phyloP scores from a whole-genome alignment of 2,888 invertebrate species.

The Platycheirus rosarum region DNA sequence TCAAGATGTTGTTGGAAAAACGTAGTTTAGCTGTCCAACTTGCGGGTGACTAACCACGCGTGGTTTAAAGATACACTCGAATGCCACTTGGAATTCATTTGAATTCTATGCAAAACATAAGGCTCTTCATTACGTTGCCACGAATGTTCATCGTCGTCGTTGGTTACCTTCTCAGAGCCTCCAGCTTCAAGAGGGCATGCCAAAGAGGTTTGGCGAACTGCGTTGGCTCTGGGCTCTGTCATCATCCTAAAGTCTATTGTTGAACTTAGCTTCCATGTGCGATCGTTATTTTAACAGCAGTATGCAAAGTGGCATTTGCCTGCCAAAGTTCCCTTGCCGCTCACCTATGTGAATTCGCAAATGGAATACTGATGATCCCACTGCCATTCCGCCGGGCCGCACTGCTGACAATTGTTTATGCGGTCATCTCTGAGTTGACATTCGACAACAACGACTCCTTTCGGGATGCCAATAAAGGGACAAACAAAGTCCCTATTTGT shows the following conservation, averaged over 20 bases:
- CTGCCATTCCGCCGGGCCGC: not conserved
- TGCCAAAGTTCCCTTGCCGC: not conserved
- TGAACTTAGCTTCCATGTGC: conserved; percentile 30
- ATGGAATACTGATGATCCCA: conserved; percentile 61
- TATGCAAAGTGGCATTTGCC: conserved; percentile 64
- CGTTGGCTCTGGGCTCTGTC: conserved; percentile 56
- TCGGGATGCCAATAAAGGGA: conserved; percentile 62
- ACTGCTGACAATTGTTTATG: conserved; percentile 57
- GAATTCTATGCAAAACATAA: conserved; percentile 52
- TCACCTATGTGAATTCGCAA: conserved; percentile 19
- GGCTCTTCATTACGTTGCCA: conserved; percentile 46
- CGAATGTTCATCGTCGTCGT: conserved; percentile 23
- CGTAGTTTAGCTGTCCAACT: conserved; percentile 9
- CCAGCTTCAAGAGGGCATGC: conserved; percentile 23
- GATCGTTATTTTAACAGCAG: conserved; percentile 59
- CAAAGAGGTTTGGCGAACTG: conserved; percentile 57
- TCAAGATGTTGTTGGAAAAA: conserved; percentile 24
- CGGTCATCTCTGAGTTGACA: conserved; percentile 62
- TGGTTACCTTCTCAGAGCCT: not conserved
- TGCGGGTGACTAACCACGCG: conserved; percentile 44
- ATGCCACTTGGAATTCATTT: conserved; percentile 55
- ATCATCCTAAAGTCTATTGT: conserved; percentile 60
- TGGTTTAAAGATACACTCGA: conserved; percentile 3
- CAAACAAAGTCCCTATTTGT: conserved; percentile 37
- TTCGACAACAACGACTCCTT: conserved; percentile 53